phyloP scores from a whole-genome alignment of 2,113 vertebrate species.

The Scatophagus argus region DNA sequence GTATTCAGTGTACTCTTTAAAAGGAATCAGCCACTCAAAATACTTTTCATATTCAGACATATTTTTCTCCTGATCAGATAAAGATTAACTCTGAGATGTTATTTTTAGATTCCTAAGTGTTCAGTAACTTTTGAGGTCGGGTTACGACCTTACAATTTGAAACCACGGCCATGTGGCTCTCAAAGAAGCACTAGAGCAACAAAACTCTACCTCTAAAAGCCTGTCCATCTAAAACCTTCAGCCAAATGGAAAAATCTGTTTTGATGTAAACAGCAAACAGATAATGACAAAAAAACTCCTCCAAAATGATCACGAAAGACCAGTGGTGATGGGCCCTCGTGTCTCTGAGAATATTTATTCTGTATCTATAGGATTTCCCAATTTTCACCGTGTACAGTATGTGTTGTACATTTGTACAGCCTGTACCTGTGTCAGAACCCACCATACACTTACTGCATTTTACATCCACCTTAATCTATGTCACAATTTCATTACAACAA shows the following conservation, averaged over 20 bases:
- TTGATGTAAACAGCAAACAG: constrained; percentile 56
- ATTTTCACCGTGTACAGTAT: too few relatives aligned
- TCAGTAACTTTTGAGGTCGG: constrained; percentile 11
- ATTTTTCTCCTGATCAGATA: neutral
- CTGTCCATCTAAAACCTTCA: constrained; percentile 29
- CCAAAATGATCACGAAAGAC: constrained; percentile 49
- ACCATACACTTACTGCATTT: neutral
- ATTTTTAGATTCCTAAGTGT: constrained; percentile 42
- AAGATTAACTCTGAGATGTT: constrained; percentile 26
- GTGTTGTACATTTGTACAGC: neutral
- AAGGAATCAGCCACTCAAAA: neutral
- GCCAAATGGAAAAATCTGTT: constrained; percentile 67
- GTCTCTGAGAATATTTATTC: constrained; percentile 23
- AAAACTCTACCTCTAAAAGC: constrained; percentile 35
- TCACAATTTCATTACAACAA: constrained; percentile 2
- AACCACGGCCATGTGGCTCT: constrained; percentile 32
- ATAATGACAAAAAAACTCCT: constrained; percentile 66
- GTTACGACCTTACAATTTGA: constrained; percentile 11
- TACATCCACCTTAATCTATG: neutral
- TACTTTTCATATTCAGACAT: neutral
- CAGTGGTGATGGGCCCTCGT: neutral
- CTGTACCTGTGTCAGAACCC: neutral
- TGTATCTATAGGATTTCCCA: neutral
- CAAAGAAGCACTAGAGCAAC: constrained; percentile 28
- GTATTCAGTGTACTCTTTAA: neutral